Conservation (phyloP, 1,140 invertebrate genomes). For the Babylonia areolata region DNA sequence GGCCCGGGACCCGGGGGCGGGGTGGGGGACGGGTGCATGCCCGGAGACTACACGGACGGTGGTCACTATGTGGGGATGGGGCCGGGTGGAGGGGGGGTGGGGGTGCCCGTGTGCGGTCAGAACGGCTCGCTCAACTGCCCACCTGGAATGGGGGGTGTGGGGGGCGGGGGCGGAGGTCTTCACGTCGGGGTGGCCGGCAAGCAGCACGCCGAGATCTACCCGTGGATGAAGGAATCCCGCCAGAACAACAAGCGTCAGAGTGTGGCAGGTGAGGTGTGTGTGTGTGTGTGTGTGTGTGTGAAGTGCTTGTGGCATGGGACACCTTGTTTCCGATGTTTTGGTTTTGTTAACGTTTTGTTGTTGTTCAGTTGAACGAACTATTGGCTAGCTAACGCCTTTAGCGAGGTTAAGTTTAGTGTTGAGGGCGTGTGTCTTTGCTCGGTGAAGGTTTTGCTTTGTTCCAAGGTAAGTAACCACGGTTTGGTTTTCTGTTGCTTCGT, state of each 20-base stretch:
- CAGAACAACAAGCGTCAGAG: constrained; percentile 64
- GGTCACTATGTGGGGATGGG: constrained; percentile 22
- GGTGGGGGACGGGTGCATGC: constrained; percentile 18
- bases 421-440: neutral
- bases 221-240: constrained; percentile 69
- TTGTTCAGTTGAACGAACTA: neutral
- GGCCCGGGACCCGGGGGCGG: constrained; percentile 26
- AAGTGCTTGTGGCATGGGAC: neutral
- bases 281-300: neutral
- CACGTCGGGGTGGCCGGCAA: constrained; percentile 27
- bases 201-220: constrained; percentile 59
- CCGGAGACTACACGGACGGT: neutral
- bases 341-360: neutral
- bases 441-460: neutral
- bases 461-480: too few relatives aligned
- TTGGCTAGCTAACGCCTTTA: too few relatives aligned
- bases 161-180: constrained; percentile 29
- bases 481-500: too few relatives aligned
- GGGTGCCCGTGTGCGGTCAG: constrained; percentile 15
- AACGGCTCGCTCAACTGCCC: constrained; percentile 35
- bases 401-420: too few relatives aligned
- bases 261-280: constrained; percentile 55
- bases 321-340: too few relatives aligned
- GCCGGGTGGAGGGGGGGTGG: neutral
- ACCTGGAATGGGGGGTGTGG: constrained; percentile 35